Evolutionary conservation across 2,797 vertebrate species (phyloP), one percentile per base, ranked within the genome.

Genomic region (Myotis findleyi): DNA sequence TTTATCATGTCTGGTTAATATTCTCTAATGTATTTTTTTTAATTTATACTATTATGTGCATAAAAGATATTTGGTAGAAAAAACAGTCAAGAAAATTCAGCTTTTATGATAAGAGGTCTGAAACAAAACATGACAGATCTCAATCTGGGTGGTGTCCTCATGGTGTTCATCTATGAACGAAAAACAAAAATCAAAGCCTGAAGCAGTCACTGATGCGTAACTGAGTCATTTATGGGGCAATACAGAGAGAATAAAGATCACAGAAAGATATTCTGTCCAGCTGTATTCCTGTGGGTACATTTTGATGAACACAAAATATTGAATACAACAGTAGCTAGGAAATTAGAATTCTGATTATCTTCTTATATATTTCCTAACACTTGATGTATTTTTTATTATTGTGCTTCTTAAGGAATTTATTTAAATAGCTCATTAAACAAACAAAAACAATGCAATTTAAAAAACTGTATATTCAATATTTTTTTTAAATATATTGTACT

Each of bases 111-210:
- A 91, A 49, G 62, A 90, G 0, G 81, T 66, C 18, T 87, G 71
- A 94, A 95, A 96, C 2, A 86, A 95, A 94, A 83, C 5, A 38
- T 77, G 44, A 38, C 80, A 64, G 81, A 90, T 72, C 33, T 91
- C 21, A 87, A 23, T 87, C 69, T 88, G 68, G 36, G 69, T 83
- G 25, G 10, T 91, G 2, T 76, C 36, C 72, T 79, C 21, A 49
- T 79, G 23, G 30, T 89, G 30, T 79, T 93, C 55, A 85, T 77
- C 49, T 96, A 75, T 92, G 94, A 95, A 83, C 71, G 88, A 30
- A 95, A 84, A 95, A 91, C 5, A 69, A 89, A 92, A 95, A 83
- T 71, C 62, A 94, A 95, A 94, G 38, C 57, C 81, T 71, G 4
- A 86, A 96, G 89, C 53, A 93, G 33, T 87, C 36, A 85, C 80